Evolutionary conservation across 2,113 vertebrate species (phyloP).

Genomic region (Circaetus cinerascens): DNA sequence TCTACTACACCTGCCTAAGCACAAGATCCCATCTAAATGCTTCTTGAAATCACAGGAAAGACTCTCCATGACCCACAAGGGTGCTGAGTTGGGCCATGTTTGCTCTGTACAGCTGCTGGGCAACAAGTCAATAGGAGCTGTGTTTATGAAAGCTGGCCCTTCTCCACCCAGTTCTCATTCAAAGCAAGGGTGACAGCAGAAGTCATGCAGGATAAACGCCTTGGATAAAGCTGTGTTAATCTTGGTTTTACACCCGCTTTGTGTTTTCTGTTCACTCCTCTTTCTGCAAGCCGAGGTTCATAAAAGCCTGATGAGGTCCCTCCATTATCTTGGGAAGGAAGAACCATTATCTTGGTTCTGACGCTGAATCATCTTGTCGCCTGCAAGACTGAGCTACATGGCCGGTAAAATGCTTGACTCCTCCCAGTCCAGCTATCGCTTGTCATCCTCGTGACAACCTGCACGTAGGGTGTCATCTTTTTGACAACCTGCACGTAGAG

Average conservation of each 20-base stretch:
- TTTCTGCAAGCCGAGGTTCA: background rate
- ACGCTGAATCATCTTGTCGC: background rate
- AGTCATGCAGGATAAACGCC: background rate
- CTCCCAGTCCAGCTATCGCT: background rate
- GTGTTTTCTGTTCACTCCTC: background rate
- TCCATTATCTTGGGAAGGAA: background rate
- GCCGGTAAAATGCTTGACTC: background rate
- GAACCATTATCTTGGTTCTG: background rate
- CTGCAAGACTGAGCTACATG: background rate
- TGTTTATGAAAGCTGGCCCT: background rate
- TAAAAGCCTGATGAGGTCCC: background rate
- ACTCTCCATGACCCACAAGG: background rate
- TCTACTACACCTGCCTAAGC: background rate
- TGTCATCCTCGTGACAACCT: background rate
- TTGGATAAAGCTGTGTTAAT: background rate
- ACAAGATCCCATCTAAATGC: background rate
- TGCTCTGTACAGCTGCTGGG: background rate
- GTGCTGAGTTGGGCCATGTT: background rate
- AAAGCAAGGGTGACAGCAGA: background rate
- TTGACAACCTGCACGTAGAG: background rate
- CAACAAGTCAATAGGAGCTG: background rate
- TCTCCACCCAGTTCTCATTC: background rate
- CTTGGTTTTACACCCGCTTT: background rate
- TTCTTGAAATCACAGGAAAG: background rate
- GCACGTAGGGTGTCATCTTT: background rate